phyloP scores from a whole-genome alignment of 2,113 vertebrate species.

The human (Homo sapiens) region DNA sequence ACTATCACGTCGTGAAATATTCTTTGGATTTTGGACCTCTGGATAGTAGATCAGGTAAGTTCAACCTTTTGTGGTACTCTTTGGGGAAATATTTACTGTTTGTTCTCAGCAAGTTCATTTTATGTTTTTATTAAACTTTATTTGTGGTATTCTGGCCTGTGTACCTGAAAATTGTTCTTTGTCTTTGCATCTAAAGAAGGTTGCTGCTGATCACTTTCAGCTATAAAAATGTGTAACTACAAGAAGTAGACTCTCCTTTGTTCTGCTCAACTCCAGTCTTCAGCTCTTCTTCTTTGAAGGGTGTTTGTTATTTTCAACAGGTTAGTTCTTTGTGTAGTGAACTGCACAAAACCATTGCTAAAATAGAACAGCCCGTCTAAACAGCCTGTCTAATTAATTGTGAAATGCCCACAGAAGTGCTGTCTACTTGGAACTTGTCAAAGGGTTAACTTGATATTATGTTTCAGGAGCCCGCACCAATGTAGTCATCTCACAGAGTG shows the following conservation, averaged over 20 bases:
- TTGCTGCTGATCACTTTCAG: neutral
- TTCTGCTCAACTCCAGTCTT: neutral
- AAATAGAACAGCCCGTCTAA: neutral
- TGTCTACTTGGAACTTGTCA: neutral
- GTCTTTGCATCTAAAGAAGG: neutral
- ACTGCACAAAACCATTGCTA: neutral
- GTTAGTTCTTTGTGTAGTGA: neutral
- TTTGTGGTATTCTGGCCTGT: neutral
- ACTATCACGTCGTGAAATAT: constrained; percentile 98
- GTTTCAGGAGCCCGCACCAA: neutral
- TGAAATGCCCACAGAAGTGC: neutral
- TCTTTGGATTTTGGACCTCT: constrained; percentile 96
- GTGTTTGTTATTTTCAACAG: neutral
- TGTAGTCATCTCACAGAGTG: neutral
- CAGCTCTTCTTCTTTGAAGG: neutral
- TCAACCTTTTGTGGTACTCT: neutral
- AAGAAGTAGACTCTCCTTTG: neutral
- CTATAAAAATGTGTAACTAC: neutral
- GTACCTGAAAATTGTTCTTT: neutral
- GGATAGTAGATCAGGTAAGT: constrained; percentile 94
- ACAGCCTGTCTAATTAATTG: neutral
- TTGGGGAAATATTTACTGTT: neutral
- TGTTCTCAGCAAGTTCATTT: neutral
- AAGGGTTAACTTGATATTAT: neutral
- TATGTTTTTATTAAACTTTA: neutral